Conservation (phyloP, 2,888 invertebrate species). For the Hyposoter dolosus region DNA sequence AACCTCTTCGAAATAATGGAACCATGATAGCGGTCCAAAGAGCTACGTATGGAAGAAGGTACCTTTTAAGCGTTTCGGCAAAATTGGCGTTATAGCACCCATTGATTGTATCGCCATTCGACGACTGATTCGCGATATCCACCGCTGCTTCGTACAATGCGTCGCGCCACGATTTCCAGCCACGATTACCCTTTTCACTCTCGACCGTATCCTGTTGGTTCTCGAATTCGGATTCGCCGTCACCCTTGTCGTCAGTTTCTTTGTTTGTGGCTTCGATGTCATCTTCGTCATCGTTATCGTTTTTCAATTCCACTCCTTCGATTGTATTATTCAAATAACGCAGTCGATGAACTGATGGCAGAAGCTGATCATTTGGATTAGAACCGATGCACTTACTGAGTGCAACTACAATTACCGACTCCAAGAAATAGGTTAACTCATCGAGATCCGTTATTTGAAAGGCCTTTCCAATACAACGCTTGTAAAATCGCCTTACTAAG, state of each 20-base stretch:
- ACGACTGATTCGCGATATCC: conserved; percentile 9
- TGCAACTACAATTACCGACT: conserved; percentile 14
- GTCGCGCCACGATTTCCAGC: conserved; percentile 42
- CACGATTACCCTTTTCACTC: background rate
- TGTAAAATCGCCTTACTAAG: conserved; percentile 26
- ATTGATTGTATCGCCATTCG: conserved; percentile 28
- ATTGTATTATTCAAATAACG: conserved; percentile 39
- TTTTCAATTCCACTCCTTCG: conserved; percentile 9
- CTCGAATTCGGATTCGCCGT: background rate
- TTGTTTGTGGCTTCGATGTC: conserved; percentile 1
- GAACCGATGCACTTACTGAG: conserved; percentile 30
- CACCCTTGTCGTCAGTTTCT: background rate
- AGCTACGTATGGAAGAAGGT: conserved; percentile 13
- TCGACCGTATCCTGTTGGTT: background rate
- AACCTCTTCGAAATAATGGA: background rate
- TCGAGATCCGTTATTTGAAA: conserved; percentile 33
- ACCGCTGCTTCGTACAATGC: conserved; percentile 11
- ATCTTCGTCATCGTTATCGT: background rate
- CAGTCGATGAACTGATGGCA: conserved; percentile 33
- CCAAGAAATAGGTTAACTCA: conserved; percentile 8
- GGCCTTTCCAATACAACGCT: conserved; percentile 42
- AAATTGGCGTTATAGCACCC: conserved; percentile 33
- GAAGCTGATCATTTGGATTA: background rate
- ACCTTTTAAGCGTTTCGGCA: conserved; percentile 13
- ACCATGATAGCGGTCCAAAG: conserved; percentile 48